Base-by-base conservation (phyloP, 2,888 invertebrate genomes). In the Alloscopus bannaensis region DNA sequence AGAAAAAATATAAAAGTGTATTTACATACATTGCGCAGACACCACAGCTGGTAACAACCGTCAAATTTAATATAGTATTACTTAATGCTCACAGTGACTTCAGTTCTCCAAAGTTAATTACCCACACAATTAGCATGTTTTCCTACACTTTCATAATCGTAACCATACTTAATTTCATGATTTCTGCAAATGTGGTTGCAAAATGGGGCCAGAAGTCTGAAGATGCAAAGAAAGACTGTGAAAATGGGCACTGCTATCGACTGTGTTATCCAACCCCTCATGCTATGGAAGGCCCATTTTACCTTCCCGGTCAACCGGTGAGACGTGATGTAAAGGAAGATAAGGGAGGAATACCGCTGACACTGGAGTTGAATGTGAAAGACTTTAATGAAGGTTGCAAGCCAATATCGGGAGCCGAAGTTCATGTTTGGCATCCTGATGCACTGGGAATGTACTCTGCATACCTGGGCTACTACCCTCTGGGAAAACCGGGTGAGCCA, bases 391-490 rank as follows among this genome's bases (percentile, higher is more conserved):
- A 36, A 11, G 52, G 55, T 1, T 83, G 83, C 47, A 16, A 28
- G 20, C 71, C 83, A 3, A 71, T 83, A 11, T 24, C 60, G 18
- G 28, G 72, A 24, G 83, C 81, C 3, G 69, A 75, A 4, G 72
- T 83, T 6, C 81, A 83, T 28, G 24, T 83, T 42, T 83, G 83
- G 83, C 83, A 83, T 22, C 70, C 83, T 0, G 81, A 83, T 65
- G 83, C 83, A 20, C 29, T 79, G 11, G 83, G 83, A 31, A 66
- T 81, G 3, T 83, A 83, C 22, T 83, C 83, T 0, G 83, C 81
- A 4, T 83, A 83, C 57, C 70, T 69, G 42, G 82, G 80, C 1
- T 82, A 80, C 29, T 82, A 82, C 26, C 82, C 82, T 0, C 20
- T 82, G 24, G 82, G 82, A 18, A 73, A 78, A 29, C 82, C 82